Evolutionary conservation across 1,140 invertebrate species (phyloP), one percentile per base, ranked within the genome.

Genomic region (Drosophila nigrodunni): DNA sequence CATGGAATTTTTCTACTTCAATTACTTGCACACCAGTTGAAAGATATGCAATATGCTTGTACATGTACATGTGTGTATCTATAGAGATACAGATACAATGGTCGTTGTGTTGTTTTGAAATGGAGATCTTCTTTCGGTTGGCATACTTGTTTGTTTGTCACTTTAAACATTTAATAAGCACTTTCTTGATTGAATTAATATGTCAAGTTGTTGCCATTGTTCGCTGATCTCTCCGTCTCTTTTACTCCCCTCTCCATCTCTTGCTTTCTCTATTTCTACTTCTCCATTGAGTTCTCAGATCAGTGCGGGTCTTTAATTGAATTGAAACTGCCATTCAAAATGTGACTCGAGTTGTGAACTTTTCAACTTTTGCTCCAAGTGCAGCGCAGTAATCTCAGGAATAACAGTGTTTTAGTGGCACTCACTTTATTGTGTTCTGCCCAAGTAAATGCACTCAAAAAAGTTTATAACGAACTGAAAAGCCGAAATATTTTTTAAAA

Each of bases 121-220:
- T 59, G 58, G 65, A 54, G 49, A 71, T 82, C 75, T 76, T 80
- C 37, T 67, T 34, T 11, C 9, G n/a, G 4, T 8, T 3, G 8
- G 8, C 18, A 10, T 55, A 15, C 41, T 55, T 43, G 50, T 64
- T 67, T 80, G 77, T 61, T 89, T 87, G 83, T 77, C 83, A 89
- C 83, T 88, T 86, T 55, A 78, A 76, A 50, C 78, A 68, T 86
- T 86, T 89, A 88, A 88, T 88, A 88, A 89, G 85, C 85, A 76
- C 67, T 78, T 74, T 65, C 83, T 85, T 88, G 85, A 88, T 88
- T 88, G 85, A 88, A 88, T 88, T 88, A 88, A 89, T 89, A 77
- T 76, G 67, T 76, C 76, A 78, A 78, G 72, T 34, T 34, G 76
- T 66, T 78, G 68, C 47, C 70, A 89, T 88, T 89, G 65, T 67